Percentiles rank a stretch among this genome's conserved stretches.
Evolutionary conservation across 2,113 vertebrate genomes (phyloP).

Genomic region (Colinus virginianus): DNA sequence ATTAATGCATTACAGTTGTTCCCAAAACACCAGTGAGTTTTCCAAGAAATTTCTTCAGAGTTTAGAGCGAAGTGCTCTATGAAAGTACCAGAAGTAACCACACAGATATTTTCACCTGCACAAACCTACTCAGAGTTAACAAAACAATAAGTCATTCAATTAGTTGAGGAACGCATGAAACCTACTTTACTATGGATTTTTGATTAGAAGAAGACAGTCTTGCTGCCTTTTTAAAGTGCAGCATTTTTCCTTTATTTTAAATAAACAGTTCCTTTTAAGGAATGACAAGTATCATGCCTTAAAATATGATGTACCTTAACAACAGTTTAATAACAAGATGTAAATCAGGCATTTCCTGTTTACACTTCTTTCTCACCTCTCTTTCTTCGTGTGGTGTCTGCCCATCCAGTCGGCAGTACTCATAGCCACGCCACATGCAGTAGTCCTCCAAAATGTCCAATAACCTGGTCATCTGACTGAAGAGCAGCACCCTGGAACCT

Average conservation of each 20-base stretch:
- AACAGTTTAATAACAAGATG: neutral
- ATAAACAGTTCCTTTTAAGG: neutral
- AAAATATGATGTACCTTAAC: neutral
- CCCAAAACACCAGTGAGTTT: neutral
- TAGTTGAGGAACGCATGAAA: neutral
- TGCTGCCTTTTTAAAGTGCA: neutral
- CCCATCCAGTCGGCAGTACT: slow-evolving; percentile 90
- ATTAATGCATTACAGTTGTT: slow-evolving; percentile 7
- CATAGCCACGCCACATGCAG: slow-evolving; percentile 91
- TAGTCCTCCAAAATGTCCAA: slow-evolving; percentile 92
- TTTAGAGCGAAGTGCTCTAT: neutral
- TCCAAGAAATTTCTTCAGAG: neutral
- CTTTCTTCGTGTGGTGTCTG: slow-evolving; percentile 90
- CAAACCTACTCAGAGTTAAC: neutral
- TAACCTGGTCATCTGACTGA: slow-evolving; percentile 91
- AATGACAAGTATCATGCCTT: neutral
- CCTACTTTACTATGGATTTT: neutral
- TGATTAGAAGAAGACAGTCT: rapidly evolving
- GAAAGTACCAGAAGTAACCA: neutral
- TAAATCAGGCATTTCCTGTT: neutral
- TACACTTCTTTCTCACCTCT: slow-evolving; percentile 77
- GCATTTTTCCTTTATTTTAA: neutral
- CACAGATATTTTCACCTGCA: neutral
- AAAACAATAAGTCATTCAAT: neutral
- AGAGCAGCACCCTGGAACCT: slow-evolving; percentile 90